Percentiles rank a stretch among this genome's conserved stretches.
These are phyloP conservation scores for Sepioteuthis lessoniana DNA, from an alignment of 2,888 invertebrate species.

Conservation along the genomic window DNA sequence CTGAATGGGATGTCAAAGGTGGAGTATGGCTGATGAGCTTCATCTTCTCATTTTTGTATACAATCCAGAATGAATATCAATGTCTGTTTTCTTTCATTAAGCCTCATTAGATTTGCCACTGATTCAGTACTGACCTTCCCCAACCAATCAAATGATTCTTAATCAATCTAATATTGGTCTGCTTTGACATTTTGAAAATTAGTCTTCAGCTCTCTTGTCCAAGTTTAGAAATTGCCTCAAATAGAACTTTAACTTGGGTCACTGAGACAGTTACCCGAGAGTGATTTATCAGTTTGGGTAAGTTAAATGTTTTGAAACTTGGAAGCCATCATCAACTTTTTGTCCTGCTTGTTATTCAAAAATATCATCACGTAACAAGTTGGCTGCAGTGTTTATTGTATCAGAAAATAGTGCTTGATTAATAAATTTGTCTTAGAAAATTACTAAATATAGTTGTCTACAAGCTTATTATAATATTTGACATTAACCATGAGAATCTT, in stretches of 20 bases:
- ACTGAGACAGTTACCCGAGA: not conserved
- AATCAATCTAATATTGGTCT: conserved; percentile 33
- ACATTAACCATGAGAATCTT: no score
- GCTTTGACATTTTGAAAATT: conserved; percentile 6
- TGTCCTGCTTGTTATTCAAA: not conserved
- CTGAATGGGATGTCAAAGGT: not conserved
- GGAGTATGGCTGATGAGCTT: not conserved
- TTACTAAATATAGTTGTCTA: not conserved
- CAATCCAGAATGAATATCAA: conserved; percentile 1
- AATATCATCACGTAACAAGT: not conserved
- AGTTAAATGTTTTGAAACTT: not conserved
- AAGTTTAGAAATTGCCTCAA: not conserved
- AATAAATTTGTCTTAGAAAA: not conserved
- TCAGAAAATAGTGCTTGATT: not conserved
- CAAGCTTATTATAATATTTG: no score
- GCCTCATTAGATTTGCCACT: conserved; percentile 14
- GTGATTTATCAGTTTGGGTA: not conserved
- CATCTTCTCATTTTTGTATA: not conserved
- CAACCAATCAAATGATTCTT: not conserved
- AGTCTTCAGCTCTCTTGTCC: not conserved
- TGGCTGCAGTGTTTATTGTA: not conserved
- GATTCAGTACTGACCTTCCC: conserved; percentile 2
- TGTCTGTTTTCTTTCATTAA: conserved; percentile 15
- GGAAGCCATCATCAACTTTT: not conserved
- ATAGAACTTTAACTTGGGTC: not conserved